Base-by-base conservation (phyloP, 2,888 invertebrate species). In the Diarsia dahlii region DNA sequence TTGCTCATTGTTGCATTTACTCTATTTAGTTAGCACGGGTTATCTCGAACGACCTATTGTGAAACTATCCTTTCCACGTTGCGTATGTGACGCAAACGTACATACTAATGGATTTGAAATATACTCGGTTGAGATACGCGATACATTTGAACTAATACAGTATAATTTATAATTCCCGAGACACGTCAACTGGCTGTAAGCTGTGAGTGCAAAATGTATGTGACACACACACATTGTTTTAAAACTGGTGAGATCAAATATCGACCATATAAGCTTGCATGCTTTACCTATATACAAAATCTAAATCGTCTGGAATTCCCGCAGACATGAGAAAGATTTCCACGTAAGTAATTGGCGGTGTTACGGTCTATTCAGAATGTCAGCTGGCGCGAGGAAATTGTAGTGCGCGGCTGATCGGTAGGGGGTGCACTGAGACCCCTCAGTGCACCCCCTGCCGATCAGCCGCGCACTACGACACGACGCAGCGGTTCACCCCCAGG, bases 21-120 rank as follows among this genome's bases (percentile, higher is more conserved):
- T 91, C 89, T 85, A 75, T 74, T 80, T 80, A 89, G 86, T 88
- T 87, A 84, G 81, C 63, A 67, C 70, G 87, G 88, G 89, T 90
- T 92, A 93, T 93, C 92, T 90, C 84, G 78, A 74, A 78, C 86
- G 88, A 90, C 90, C 89, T 89, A 90, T 87, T 89, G 93, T 84
- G 80, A 80, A 84, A 80, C 58, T 60, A 75, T 75, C 64, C 76
- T 74, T 71, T 80, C 76, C 74, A 71, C 60, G 62, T 74, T 67
- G 74, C 66, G 50, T 76, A 60, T 70, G 70, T 74, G 75, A 79
- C 75, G 74, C 71, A 81, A 85, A 63, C 65, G 75, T 70, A 54
- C 13, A 63, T 63, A 45, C 52, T 62, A 71, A 58, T 78, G 20
- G n/a, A 78, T 77, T 66, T 62, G 20, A 71, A 48, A 68, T 52